Conservation (phyloP, 2,797 vertebrate species). For the Sebastes glaucus region DNA sequence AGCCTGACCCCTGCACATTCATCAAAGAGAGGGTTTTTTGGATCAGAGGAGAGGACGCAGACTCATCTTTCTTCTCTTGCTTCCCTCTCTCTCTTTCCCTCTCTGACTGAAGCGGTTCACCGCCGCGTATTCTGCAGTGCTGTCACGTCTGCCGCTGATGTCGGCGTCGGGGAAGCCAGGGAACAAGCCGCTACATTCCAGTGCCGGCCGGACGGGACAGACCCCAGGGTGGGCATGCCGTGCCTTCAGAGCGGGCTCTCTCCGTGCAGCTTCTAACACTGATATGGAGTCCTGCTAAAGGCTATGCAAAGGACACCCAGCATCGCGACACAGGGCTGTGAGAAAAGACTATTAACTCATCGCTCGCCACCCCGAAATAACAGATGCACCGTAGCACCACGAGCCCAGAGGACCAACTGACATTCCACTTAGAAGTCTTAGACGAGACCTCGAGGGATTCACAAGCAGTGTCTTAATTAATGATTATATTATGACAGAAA, state of each 20-base stretch:
- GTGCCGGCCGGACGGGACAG: constrained; percentile 50
- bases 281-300: constrained; percentile 56
- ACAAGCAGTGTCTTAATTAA: constrained; percentile 79
- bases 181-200: constrained; percentile 47
- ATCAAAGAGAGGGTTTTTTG: constrained; percentile 46
- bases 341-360: constrained; percentile 40
- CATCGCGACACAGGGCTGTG: constrained; percentile 42
- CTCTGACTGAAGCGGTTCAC: constrained; percentile 51
- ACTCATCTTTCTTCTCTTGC: constrained; percentile 11
- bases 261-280: constrained; percentile 59
- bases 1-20: constrained; percentile 61
- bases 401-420: constrained; percentile 55
- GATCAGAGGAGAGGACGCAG: constrained; percentile 17
- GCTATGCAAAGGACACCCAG: constrained; percentile 77
- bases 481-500: constrained; percentile 74
- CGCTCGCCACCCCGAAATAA: constrained; percentile 23
- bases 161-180: constrained; percentile 32
- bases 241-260: constrained; percentile 68
- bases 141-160: constrained; percentile 19
- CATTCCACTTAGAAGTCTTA: constrained; percentile 72
- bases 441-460: constrained; percentile 72
- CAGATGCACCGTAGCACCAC: constrained; percentile 61
- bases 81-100: constrained; percentile 40
- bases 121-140: constrained; percentile 10
- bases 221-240: constrained; percentile 53